A percentile compares a stretch with the other conserved stretches of the same genome.
Evolutionary conservation across 2,113 vertebrate species (phyloP).

Genomic region (Oryzias curvinotus): DNA sequence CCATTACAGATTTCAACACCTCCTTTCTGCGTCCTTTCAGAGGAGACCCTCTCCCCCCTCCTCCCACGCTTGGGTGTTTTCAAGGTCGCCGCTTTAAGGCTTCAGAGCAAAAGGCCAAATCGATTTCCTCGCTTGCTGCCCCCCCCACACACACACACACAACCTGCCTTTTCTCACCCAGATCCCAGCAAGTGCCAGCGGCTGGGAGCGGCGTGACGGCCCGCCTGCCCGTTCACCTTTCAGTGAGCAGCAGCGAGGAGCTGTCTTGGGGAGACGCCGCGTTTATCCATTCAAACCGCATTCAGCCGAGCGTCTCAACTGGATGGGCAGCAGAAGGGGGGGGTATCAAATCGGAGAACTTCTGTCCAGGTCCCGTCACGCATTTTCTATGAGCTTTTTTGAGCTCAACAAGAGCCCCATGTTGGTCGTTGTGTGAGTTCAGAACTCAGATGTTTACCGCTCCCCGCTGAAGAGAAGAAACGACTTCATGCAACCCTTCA

Average conservation of each 20-base stretch:
- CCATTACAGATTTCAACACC: slow-evolving; percentile 19
- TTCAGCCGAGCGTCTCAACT: no score
- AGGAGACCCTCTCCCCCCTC: neutral
- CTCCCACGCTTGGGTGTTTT: slow-evolving; percentile 5
- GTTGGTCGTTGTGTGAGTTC: no score
- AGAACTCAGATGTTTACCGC: no score
- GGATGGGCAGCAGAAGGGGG: no score
- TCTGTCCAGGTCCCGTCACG: no score
- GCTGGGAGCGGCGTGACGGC: slow-evolving; percentile 25
- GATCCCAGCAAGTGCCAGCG: slow-evolving; percentile 30
- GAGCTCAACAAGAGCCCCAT: no score
- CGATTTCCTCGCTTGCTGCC: slow-evolving; percentile 38
- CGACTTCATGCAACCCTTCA: no score
- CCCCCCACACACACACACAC: no score
- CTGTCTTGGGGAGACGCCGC: neutral
- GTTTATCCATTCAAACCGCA: slow-evolving; percentile 17
- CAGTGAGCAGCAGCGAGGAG: neutral
- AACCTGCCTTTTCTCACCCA: slow-evolving; percentile 37
- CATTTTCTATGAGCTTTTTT: no score
- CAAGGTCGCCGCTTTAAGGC: slow-evolving; percentile 46
- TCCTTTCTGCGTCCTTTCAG: neutral
- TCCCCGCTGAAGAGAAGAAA: no score
- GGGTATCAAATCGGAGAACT: no score
- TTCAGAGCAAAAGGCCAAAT: slow-evolving; percentile 65
- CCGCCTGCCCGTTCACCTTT: slow-evolving; percentile 35